A percentile compares a stretch with the other conserved stretches of the same genome.
Evolutionary conservation across 2,797 vertebrate species (phyloP).

Genomic region (Pantherophis alleghaniensis): DNA sequence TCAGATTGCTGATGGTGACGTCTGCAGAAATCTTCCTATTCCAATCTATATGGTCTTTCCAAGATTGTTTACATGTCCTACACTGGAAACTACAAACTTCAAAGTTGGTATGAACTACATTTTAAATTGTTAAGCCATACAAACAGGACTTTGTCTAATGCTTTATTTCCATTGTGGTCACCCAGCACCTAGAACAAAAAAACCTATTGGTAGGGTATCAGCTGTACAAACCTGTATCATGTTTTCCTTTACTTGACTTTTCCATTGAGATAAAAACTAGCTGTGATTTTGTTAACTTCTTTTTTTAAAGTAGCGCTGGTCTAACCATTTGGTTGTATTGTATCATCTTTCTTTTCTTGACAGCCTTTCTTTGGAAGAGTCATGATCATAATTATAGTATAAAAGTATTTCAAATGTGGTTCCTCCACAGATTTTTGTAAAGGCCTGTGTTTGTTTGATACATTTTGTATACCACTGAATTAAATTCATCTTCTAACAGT

Average conservation of each 20-base stretch:
- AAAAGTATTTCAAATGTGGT: not conserved
- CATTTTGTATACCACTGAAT: not conserved
- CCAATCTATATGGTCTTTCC: conserved; percentile 98
- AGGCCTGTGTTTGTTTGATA: not conserved
- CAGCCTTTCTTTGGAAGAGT: not conserved
- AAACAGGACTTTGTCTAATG: not conserved
- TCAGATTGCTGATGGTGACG: conserved; percentile 93
- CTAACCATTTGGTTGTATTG: not conserved
- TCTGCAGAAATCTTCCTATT: conserved; percentile 85
- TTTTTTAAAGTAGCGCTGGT: not conserved
- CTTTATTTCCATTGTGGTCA: not conserved
- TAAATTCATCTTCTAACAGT: not conserved
- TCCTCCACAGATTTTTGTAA: not conserved
- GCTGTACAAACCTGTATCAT: not conserved
- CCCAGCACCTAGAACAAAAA: not conserved
- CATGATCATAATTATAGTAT: not conserved
- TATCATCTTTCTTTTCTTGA: not conserved
- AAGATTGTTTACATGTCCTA: conserved; percentile 93
- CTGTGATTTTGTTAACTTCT: not conserved
- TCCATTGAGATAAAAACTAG: not conserved
- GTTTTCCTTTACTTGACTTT: not conserved
- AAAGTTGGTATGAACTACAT: conserved; percentile 87
- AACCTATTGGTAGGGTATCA: not conserved
- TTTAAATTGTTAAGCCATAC: rapidly evolving
- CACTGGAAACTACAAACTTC: conserved; percentile 96